A percentile compares a stretch with the other conserved stretches of the same genome.
Evolutionary conservation across 2,113 vertebrate species (phyloP).

Genomic region (Crotalus horridus): DNA sequence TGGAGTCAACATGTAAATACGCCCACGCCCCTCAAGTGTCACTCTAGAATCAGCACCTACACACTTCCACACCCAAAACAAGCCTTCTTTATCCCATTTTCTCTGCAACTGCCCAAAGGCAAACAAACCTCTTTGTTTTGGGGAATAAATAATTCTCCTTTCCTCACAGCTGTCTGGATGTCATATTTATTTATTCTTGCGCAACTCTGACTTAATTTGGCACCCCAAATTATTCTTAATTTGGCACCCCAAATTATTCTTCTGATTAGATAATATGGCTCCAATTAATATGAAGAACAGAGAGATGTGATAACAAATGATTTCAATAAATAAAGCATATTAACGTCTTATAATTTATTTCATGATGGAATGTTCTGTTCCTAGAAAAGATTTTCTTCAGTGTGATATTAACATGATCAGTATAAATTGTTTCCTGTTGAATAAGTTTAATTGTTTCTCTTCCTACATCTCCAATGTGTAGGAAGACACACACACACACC

Average conservation of each 20-base stretch:
- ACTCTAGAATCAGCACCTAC: background rate
- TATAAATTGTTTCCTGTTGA: conserved; percentile 31
- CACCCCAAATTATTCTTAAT: too few species aligned
- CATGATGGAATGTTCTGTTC: conserved; percentile 47
- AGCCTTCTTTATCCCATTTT: too few species aligned
- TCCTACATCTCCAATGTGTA: background rate
- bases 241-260: too few species aligned
- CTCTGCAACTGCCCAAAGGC: too few species aligned
- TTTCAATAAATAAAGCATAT: conserved; percentile 31
- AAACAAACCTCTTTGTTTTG: too few species aligned
- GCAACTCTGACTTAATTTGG: too few species aligned
- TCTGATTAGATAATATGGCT: background rate
- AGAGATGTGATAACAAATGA: background rate
- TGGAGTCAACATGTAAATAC: background rate
- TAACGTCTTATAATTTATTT: conserved; percentile 68
- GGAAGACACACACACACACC: too few species aligned
- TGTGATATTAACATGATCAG: conserved; percentile 40
- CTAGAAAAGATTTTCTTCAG: conserved; percentile 38
- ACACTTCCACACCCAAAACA: too few species aligned
- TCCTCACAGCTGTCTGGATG: too few species aligned
- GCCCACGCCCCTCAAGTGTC: background rate
- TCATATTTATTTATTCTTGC: too few species aligned
- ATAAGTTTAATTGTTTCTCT: conserved; percentile 25
- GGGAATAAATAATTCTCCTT: too few species aligned
- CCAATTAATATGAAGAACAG: conserved; percentile 24